These are phyloP conservation scores for Enteromius thamalakanensis DNA, from an alignment of 2,797 vertebrate species.

Conservation along the genomic window DNA sequence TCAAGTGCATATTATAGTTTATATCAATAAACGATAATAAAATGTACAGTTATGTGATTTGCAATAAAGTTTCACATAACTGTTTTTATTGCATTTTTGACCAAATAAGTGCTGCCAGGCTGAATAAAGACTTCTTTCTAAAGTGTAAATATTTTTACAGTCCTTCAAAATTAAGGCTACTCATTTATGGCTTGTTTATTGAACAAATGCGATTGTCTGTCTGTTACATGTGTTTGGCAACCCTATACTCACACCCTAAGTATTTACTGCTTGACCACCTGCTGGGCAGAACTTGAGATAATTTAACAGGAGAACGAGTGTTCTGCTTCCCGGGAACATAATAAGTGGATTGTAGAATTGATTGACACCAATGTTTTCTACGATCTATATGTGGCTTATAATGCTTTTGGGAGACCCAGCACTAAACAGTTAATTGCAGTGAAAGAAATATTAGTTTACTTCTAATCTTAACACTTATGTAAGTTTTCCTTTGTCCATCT, in stretches of 20 bases:
- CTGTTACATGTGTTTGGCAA: neutral
- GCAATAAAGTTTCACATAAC: neutral
- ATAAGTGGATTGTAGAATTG: neutral
- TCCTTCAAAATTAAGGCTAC: neutral
- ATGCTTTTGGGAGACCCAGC: neutral
- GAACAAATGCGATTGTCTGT: neutral
- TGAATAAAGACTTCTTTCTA: neutral
- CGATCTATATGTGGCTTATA: neutral
- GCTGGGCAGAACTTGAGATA: neutral
- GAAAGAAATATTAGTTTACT: neutral
- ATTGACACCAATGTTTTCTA: neutral
- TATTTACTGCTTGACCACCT: slow-evolving; percentile 2
- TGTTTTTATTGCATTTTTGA: neutral
- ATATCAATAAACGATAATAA: neutral
- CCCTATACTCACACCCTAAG: neutral
- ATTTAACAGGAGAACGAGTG: neutral
- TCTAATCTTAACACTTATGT: neutral
- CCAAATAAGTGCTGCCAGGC: neutral
- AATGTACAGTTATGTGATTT: neutral
- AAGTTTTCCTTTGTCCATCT: neutral
- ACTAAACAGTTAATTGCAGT: neutral
- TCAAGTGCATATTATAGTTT: neutral
- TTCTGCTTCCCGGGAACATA: neutral
- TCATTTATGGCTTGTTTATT: neutral
- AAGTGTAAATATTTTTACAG: neutral